phyloP scores from a whole-genome alignment of 92 coral and sea anemone genomes.

The Epizoanthus fatuus region DNA sequence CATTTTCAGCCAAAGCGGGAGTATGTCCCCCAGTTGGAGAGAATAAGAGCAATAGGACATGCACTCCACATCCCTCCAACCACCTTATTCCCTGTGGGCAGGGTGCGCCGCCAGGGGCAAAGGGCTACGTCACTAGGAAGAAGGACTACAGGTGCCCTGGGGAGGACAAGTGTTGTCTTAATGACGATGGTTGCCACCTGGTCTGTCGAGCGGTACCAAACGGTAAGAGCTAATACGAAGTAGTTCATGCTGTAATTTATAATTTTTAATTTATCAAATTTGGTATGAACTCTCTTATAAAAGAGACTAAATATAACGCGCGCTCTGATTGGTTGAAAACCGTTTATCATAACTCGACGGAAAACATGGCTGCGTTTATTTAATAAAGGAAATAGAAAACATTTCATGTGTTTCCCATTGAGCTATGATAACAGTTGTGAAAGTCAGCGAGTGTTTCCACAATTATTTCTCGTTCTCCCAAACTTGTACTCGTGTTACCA shows the following conservation, averaged over 20 bases:
- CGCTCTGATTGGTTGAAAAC: no score
- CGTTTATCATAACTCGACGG: no score
- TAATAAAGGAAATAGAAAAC: no score
- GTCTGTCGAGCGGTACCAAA: constrained; percentile 61
- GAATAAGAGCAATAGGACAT: constrained; percentile 6
- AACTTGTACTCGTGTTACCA: no score
- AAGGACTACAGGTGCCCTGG: constrained; percentile 67
- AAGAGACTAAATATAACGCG: no score
- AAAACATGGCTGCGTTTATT: no score
- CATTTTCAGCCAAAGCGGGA: constrained; percentile 62
- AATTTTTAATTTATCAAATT: no score
- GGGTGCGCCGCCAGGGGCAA: constrained; percentile 20
- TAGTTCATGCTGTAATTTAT: background rate
- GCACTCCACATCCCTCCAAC: background rate
- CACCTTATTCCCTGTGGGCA: constrained; percentile 60
- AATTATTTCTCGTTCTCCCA: no score
- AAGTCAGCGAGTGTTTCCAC: no score
- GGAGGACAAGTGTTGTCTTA: constrained; percentile 69
- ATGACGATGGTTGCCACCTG: constrained; percentile 44
- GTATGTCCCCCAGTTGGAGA: constrained; percentile 46
- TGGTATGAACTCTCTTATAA: no score
- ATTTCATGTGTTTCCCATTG: no score
- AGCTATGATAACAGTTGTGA: no score
- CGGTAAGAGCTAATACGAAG: constrained; percentile 29
- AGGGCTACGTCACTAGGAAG: constrained; percentile 32